These are phyloP conservation scores for Masticophis lateralis DNA, from an alignment of 2,797 vertebrate species.

Conservation along the genomic window DNA sequence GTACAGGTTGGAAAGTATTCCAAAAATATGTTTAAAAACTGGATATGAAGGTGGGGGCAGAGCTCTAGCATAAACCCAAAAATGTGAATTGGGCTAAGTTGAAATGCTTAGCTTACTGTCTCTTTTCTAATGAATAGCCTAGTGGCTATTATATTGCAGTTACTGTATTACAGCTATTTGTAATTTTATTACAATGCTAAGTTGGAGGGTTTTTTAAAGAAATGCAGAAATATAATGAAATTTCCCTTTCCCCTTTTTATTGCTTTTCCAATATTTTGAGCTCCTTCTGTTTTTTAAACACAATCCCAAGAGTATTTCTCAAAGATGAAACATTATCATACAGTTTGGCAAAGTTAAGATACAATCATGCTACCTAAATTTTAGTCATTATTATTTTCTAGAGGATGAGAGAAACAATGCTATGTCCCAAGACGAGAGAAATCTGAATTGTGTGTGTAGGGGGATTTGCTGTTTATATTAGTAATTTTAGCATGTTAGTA, in stretches of 20 bases:
- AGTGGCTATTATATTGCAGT: not conserved
- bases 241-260: not conserved
- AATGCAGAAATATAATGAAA: not conserved
- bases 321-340: not conserved
- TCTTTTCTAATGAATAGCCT: not conserved
- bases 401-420: not conserved
- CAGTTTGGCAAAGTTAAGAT: not conserved
- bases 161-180: not conserved
- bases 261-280: not conserved
- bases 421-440: not conserved
- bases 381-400: not conserved
- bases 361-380: not conserved
- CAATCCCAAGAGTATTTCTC: not conserved
- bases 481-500: not conserved
- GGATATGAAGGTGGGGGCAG: not conserved
- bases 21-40: not conserved
- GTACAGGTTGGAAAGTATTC: not conserved
- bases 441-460: not conserved
- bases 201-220: not conserved
- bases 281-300: not conserved
- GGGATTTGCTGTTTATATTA: not conserved
- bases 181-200: not conserved
- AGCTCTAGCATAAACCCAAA: not conserved
- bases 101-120: not conserved
- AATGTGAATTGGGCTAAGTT: not conserved